Percentiles rank a stretch among this genome's conserved stretches.
phyloP scores from a whole-genome alignment of 2,113 vertebrate species.

The Gavia stellata region DNA sequence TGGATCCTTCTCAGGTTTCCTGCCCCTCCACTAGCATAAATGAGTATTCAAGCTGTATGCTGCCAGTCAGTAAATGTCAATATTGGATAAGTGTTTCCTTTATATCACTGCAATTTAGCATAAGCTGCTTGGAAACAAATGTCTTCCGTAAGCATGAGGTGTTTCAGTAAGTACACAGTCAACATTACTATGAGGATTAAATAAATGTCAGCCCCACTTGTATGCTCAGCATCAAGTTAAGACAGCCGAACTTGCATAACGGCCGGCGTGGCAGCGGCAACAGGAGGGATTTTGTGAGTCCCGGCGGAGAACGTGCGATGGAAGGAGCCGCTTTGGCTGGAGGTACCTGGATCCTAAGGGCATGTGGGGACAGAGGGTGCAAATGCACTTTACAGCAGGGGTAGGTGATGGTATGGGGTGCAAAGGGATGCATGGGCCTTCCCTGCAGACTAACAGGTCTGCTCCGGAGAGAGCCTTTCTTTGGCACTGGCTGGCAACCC shows the following conservation, averaged over 20 bases:
- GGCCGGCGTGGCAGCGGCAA: neutral
- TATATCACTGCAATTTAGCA: conserved; percentile 73
- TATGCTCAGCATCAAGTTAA: conserved; percentile 11
- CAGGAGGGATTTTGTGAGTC: neutral
- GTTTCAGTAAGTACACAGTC: conserved; percentile 70
- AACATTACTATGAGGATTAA: conserved; percentile 67
- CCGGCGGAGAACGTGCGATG: neutral
- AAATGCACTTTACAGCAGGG: too few species aligned
- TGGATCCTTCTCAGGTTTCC: neutral
- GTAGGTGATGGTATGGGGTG: neutral
- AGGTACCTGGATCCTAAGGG: neutral
- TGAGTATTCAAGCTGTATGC: conserved; percentile 57
- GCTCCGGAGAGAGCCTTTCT: neutral
- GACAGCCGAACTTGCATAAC: neutral
- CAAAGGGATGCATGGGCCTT: fast-evolving
- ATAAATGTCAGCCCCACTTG: conserved; percentile 71
- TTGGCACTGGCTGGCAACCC: neutral
- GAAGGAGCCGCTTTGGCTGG: neutral
- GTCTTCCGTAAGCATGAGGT: conserved; percentile 68
- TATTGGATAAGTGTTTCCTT: conserved; percentile 76
- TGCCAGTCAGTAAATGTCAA: conserved; percentile 77
- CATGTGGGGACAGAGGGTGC: fast-evolving
- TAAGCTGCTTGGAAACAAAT: conserved; percentile 77
- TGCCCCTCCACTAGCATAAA: neutral
- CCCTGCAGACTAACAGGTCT: neutral